Evolutionary conservation across 2,113 vertebrate species (phyloP).

Genomic region (Guaruba guarouba): DNA sequence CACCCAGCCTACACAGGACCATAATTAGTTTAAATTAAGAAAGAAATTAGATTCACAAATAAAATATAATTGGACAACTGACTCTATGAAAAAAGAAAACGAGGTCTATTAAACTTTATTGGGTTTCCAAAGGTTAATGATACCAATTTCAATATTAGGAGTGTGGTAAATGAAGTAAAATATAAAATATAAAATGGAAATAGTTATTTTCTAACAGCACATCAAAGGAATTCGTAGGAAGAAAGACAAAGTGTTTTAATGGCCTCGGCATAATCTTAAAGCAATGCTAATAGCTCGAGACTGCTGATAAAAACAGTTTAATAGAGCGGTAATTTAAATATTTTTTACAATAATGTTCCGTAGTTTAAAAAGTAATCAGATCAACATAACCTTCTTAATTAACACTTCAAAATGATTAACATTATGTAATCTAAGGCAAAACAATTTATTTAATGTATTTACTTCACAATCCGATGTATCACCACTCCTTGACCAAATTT

Average conservation of each 20-base stretch:
- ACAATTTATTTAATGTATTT: constrained; percentile 80
- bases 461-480: constrained; percentile 74
- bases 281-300: constrained; percentile 72
- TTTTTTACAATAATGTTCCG: constrained; percentile 80
- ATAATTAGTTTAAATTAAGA: constrained; percentile 75
- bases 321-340: constrained; percentile 79
- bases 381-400: constrained; percentile 83
- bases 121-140: constrained; percentile 78
- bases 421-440: constrained; percentile 77
- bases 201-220: constrained; percentile 71
- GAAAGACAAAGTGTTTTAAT: constrained; percentile 77
- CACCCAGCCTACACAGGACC: constrained; percentile 10
- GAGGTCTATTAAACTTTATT: constrained; percentile 77
- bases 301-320: constrained; percentile 79
- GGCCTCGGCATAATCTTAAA: constrained; percentile 73
- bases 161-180: constrained; percentile 75
- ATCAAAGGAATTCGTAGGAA: constrained; percentile 66
- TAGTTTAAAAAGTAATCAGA: constrained; percentile 84
- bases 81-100: constrained; percentile 73
- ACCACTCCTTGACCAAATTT: constrained; percentile 78
- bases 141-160: constrained; percentile 75
- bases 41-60: constrained; percentile 73
- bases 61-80: constrained; percentile 75
- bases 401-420: constrained; percentile 84
- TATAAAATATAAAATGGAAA: constrained; percentile 70